These are phyloP conservation scores for Falco columbarius DNA, from an alignment of 2,797 vertebrate genomes.

Conservation along the genomic window DNA sequence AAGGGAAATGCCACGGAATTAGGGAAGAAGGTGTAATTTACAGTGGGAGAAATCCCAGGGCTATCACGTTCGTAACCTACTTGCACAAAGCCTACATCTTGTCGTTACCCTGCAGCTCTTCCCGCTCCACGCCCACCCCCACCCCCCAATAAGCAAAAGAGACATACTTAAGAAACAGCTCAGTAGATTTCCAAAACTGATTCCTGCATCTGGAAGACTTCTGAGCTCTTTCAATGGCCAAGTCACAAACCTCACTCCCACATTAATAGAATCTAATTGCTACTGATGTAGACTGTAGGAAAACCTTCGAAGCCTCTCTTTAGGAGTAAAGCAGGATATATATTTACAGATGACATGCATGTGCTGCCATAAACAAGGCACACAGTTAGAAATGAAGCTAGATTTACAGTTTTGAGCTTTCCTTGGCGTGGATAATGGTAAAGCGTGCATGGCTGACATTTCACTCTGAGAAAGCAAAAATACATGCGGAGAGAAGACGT, in stretches of 20 bases:
- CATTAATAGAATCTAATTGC: slow-evolving; percentile 39
- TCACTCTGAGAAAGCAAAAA: neutral
- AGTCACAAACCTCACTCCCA: slow-evolving; percentile 53
- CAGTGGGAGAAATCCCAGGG: slow-evolving; percentile 25
- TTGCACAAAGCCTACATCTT: slow-evolving; percentile 12
- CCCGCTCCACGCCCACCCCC: neutral
- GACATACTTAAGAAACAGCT: neutral
- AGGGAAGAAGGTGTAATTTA: slow-evolving; percentile 39
- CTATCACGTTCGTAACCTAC: slow-evolving; percentile 14
- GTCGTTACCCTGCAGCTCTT: neutral
- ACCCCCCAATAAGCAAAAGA: neutral
- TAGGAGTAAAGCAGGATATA: neutral
- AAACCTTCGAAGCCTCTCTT: slow-evolving; percentile 1
- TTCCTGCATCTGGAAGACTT: slow-evolving; percentile 56
- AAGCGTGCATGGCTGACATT: neutral
- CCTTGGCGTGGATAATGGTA: neutral
- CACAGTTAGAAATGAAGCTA: neutral
- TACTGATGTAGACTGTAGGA: slow-evolving; percentile 42
- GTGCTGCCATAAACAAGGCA: slow-evolving; percentile 2
- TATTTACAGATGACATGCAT: neutral
- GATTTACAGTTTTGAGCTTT: neutral
- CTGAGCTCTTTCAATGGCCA: slow-evolving; percentile 23
- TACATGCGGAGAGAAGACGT: neutral
- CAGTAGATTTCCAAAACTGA: slow-evolving; percentile 9
- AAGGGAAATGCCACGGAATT: slow-evolving; percentile 34